Evolutionary conservation across 2,113 vertebrate species (phyloP).

Genomic region (Ursus arctos): DNA sequence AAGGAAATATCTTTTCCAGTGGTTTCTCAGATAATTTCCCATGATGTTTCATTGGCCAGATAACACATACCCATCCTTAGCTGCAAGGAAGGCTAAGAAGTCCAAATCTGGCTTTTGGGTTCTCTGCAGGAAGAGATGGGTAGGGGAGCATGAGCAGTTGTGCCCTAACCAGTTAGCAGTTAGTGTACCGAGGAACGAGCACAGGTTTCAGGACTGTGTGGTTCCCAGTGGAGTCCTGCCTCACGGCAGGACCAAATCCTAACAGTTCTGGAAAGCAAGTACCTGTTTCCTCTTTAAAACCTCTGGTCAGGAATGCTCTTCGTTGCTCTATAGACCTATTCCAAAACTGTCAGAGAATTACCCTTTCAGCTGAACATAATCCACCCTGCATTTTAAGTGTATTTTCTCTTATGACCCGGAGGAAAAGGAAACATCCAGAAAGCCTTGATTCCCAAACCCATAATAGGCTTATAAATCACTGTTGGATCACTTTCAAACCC

Average conservation of each 20-base stretch:
- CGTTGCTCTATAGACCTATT: not conserved
- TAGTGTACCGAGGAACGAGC: fast-evolving
- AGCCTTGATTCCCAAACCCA: not conserved
- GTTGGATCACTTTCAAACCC: not conserved
- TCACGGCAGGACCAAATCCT: not conserved
- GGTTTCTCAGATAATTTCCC: not conserved
- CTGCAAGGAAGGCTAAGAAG: not conserved
- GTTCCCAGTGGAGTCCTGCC: not conserved
- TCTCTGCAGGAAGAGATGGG: not conserved
- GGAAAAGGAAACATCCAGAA: not conserved
- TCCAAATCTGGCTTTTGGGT: not conserved
- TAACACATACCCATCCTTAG: not conserved
- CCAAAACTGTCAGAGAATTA: too few species aligned
- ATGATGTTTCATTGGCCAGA: not conserved
- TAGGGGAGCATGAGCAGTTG: not conserved
- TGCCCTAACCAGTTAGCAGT: not conserved
- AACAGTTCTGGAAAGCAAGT: fast-evolving
- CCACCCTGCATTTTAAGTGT: not conserved
- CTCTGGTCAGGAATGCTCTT: not conserved
- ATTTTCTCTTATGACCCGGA: not conserved
- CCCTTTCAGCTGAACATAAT: not conserved
- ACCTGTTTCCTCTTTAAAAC: not conserved
- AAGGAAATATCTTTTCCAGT: not conserved
- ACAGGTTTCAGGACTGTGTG: not conserved
- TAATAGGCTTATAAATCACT: not conserved